Evolutionary conservation across 2,797 vertebrate species (phyloP), one percentile per base, ranked within the genome.

Genomic region (Chelmon rostratus): DNA sequence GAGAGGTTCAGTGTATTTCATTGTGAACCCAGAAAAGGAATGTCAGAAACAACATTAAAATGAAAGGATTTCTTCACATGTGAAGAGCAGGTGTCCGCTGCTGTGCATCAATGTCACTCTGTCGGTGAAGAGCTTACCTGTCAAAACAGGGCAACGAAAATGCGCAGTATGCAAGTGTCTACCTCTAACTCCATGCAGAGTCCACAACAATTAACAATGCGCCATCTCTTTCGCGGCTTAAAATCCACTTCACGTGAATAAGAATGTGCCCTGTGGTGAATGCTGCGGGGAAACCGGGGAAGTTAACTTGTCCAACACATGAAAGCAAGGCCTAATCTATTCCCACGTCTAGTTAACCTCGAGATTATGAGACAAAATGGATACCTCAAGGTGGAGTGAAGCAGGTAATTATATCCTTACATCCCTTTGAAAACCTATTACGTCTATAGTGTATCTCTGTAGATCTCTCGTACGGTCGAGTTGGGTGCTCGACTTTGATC

Each of bases 401-500:
- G 82, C 78, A 86, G 84, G 88, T 91, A 90, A 92, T 92, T 86
- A 90, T 63, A 76, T 76, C 86, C 75, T 85, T 53, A 73, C 63
- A 78, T 84, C 46, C 78, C 72, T 86, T 86, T 89, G 78, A 87
- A 92, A 88, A 59, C 25, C 88, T 4, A 80, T 87, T 81, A 87
- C 2, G 73, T 88, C 90, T 68, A 73, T 78, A 87, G 81, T 66
- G 84, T 82, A 86, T 68, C 82, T 79, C 86, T 73, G 81, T 59
- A 57, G 83, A 82, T 78, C 86, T 83, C 64, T 79, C 63, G 31
- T 76, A 85, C 50, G 76, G 88, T 89, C 89, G 52, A 63, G 76
- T 66, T 65, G 85, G 85, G 76, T 78, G 89, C 88, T 92, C 72
- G 84, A 90, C 92, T 94, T 94, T 95, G 93, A 94, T 94, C 94